phyloP scores from a whole-genome alignment of 2,888 invertebrate species.

The Sinhomidia bicolor region DNA sequence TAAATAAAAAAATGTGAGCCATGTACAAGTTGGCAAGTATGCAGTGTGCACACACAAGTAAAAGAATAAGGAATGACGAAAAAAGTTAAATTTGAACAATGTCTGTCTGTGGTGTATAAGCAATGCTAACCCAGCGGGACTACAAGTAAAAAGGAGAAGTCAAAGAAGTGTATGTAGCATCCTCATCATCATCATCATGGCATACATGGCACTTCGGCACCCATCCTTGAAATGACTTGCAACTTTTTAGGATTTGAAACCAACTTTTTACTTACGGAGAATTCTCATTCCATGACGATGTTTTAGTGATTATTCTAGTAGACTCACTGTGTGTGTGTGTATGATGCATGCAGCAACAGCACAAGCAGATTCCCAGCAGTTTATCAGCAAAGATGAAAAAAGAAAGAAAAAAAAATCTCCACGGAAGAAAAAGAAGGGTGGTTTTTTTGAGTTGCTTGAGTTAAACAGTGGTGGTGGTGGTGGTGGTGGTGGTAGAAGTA shows the following conservation, averaged over 20 bases:
- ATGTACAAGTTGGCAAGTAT: too few relatives aligned
- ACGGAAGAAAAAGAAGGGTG: constrained; percentile 61
- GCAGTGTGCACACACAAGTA: background rate
- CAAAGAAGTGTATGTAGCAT: constrained; percentile 25
- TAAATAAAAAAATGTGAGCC: too few relatives aligned
- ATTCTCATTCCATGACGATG: constrained; percentile 67
- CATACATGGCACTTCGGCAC: constrained; percentile 70
- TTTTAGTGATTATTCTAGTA: constrained; percentile 66
- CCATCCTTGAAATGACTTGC: constrained; percentile 81
- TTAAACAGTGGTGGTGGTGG: background rate
- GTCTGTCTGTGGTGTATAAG: constrained; percentile 53
- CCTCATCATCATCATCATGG: constrained; percentile 7
- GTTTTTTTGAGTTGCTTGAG: constrained; percentile 61
- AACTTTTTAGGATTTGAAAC: constrained; percentile 69
- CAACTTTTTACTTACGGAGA: constrained; percentile 32
- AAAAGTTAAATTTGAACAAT: constrained; percentile 68
- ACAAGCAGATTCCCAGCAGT: constrained; percentile 30
- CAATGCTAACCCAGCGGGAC: constrained; percentile 69
- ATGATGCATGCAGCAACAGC: too few relatives aligned
- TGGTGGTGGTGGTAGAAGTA: background rate
- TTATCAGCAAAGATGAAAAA: constrained; percentile 38
- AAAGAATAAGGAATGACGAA: constrained; percentile 37
- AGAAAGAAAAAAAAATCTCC: constrained; percentile 36
- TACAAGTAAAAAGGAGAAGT: constrained; percentile 42
- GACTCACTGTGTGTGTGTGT: too few relatives aligned